Conservation (phyloP, 2,888 invertebrate species). For the Acleris laterana region DNA sequence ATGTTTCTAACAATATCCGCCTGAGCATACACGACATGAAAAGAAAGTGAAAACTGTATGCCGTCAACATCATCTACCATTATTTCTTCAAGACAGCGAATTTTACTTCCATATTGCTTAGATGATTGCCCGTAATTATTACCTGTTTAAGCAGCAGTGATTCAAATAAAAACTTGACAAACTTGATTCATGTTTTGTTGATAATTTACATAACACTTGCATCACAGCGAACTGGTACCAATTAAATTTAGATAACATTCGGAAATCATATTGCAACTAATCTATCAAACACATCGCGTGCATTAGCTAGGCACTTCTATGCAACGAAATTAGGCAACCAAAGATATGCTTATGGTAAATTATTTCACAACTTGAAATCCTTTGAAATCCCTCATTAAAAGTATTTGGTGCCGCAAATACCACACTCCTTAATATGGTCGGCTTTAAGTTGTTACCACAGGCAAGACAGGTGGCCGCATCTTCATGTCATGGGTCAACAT, state of each 20-base stretch:
- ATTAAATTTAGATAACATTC: slow-evolving; percentile 27
- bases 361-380: slow-evolving; percentile 27
- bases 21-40: slow-evolving; percentile 46
- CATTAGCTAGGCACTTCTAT: slow-evolving; percentile 3
- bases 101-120: neutral
- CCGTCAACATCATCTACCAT: slow-evolving; percentile 33
- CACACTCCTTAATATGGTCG: slow-evolving; percentile 31
- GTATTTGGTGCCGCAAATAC: slow-evolving; percentile 21
- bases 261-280: slow-evolving; percentile 20
- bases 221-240: slow-evolving; percentile 16
- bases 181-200: slow-evolving; percentile 9
- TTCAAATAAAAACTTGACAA: slow-evolving; percentile 9
- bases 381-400: slow-evolving; percentile 25
- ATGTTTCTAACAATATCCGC: slow-evolving; percentile 51
- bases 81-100: neutral
- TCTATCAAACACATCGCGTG: slow-evolving; percentile 24
- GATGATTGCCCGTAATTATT: neutral
- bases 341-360: slow-evolving; percentile 17
- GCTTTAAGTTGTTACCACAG: slow-evolving; percentile 40
- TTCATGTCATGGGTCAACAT: slow-evolving; percentile 74
- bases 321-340: slow-evolving; percentile 24
- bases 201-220: slow-evolving; percentile 28
- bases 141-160: slow-evolving; percentile 10
- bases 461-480: slow-evolving; percentile 63
- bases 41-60: slow-evolving; percentile 57